Percentiles rank a stretch among this genome's conserved stretches.
phyloP scores from a whole-genome alignment of 2,113 vertebrate species.

The Etheostoma spectabile region DNA sequence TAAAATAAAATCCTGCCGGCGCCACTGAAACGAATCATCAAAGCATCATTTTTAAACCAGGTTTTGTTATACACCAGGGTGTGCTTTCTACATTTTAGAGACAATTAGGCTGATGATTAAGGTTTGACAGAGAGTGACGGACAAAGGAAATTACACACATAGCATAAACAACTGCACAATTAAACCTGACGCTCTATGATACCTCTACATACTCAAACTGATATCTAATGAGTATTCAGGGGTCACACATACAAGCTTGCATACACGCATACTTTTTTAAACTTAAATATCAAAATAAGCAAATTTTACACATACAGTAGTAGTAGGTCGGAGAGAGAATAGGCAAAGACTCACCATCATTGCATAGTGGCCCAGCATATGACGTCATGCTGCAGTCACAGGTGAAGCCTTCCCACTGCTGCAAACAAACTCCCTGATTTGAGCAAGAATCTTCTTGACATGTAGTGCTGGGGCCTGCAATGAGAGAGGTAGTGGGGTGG shows the following conservation, averaged over 20 bases:
- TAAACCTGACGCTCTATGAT: not conserved
- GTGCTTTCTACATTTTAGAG: conserved; percentile 5
- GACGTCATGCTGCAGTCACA: conserved; percentile 99
- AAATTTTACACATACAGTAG: not conserved
- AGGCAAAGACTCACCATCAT: conserved; percentile 90
- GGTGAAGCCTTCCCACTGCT: conserved; percentile 99
- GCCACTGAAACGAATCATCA: not conserved
- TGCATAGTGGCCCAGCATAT: conserved; percentile 95
- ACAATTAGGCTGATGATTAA: not conserved
- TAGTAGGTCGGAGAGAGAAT: not conserved
- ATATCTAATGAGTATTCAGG: not conserved
- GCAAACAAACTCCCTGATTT: conserved; percentile 98
- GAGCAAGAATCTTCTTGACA: conserved; percentile 99
- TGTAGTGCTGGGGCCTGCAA: conserved; percentile 95
- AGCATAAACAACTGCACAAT: not conserved
- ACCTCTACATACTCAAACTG: not conserved
- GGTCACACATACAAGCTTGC: not conserved
- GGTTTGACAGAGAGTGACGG: not conserved
- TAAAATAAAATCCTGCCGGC: too few species aligned
- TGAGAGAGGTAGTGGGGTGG: conserved; percentile 34
- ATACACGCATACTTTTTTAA: too few species aligned
- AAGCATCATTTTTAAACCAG: not conserved
- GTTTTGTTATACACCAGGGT: not conserved
- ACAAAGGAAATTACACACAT: not conserved
- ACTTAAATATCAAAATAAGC: not conserved